Conservation (phyloP, 1,140 invertebrate genomes). For the Bacillus rossius region DNA sequence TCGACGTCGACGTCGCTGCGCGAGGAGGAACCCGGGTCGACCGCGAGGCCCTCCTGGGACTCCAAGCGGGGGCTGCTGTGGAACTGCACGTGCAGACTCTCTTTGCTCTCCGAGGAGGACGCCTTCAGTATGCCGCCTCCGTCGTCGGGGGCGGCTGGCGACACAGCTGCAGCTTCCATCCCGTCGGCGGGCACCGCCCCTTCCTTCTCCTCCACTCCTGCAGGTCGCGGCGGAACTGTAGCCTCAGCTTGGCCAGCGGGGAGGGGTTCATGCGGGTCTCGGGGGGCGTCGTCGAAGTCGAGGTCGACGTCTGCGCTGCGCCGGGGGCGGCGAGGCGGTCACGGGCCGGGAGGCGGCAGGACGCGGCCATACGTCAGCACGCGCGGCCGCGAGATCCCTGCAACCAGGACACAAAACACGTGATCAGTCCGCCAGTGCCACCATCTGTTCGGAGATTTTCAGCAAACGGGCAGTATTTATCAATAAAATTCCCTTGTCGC, state of each 20-base stretch:
- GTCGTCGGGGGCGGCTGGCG: not conserved
- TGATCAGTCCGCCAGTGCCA: no score
- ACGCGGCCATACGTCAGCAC: not conserved
- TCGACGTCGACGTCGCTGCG: not conserved
- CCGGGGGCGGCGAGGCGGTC: not conserved
- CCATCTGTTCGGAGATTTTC: no score
- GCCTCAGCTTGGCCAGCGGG: not conserved
- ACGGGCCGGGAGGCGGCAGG: not conserved
- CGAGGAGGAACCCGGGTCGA: slow-evolving; percentile 34
- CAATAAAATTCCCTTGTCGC: no score
- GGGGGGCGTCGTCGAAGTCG: no score
- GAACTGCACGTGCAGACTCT: slow-evolving; percentile 52
- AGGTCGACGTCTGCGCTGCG: not conserved
- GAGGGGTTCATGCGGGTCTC: not conserved
- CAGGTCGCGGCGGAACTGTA: slow-evolving; percentile 3
- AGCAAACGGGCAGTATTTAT: no score
- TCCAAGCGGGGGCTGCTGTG: slow-evolving; percentile 35
- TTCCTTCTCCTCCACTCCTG: not conserved
- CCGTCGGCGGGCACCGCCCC: not conserved
- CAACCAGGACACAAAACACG: no score
- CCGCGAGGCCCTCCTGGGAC: slow-evolving; percentile 31
- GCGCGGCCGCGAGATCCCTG: not conserved
- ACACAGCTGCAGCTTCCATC: not conserved
- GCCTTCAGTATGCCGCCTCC: not conserved
- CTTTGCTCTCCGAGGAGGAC: not conserved